Evolutionary conservation across 2,888 invertebrate genomes (phyloP).

Genomic region (Drosophila lutescens): DNA sequence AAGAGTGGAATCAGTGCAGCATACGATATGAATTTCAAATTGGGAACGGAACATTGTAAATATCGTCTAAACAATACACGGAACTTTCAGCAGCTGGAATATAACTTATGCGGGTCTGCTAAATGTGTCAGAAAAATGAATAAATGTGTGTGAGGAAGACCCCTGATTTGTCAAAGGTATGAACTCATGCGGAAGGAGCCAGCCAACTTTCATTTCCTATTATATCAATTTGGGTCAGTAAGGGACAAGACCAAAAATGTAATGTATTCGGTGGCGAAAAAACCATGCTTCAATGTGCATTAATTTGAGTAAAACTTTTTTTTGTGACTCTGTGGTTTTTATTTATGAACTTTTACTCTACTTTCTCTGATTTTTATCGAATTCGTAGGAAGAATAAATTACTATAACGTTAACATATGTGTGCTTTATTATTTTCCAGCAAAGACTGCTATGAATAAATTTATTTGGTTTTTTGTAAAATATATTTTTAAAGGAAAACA

Average conservation of each 20-base stretch:
- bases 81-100: neutral
- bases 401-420: too few species aligned
- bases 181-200: constrained; percentile 28
- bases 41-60: constrained; percentile 1
- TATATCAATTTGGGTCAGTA: constrained; percentile 22
- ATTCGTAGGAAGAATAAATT: neutral
- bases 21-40: constrained; percentile 35
- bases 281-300: neutral
- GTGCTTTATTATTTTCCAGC: too few species aligned
- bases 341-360: constrained; percentile 1
- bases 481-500: too few species aligned
- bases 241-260: neutral
- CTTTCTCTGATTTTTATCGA: neutral
- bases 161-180: constrained; percentile 34
- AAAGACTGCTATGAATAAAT: too few species aligned
- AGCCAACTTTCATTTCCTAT: constrained; percentile 33
- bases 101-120: constrained; percentile 4
- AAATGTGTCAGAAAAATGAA: constrained; percentile 1
- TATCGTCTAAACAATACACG: constrained; percentile 1
- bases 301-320: neutral
- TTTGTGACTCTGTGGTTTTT: constrained; percentile 1
- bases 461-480: too few species aligned
- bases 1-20: constrained; percentile 37
- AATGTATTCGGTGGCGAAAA: constrained; percentile 19
- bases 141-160: constrained; percentile 5